Percentiles rank a stretch among this genome's conserved stretches.
Evolutionary conservation across 1,140 invertebrate genomes (phyloP).

Genomic region (Polypedilum pembai): DNA sequence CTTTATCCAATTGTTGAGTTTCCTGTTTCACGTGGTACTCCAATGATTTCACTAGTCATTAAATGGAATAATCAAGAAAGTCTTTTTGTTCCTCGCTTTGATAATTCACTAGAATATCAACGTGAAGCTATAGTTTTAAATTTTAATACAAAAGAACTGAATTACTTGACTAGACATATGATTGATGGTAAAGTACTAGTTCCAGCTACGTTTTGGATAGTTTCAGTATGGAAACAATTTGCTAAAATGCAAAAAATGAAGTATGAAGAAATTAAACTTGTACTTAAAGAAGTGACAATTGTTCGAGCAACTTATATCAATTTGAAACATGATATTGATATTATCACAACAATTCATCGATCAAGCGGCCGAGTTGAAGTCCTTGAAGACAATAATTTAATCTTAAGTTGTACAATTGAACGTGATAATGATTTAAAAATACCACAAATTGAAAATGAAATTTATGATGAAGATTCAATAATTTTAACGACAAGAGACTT

Average conservation of each 20-base stretch:
- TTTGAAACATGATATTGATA: slow-evolving; percentile 57
- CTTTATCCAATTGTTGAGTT: slow-evolving; percentile 60
- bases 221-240: slow-evolving; percentile 81
- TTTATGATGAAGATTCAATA: neutral
- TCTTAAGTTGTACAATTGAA: neutral
- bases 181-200: slow-evolving; percentile 82
- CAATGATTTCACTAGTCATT: slow-evolving; percentile 66
- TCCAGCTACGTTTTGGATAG: slow-evolving; percentile 81
- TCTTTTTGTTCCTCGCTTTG: slow-evolving; percentile 47
- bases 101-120: slow-evolving; percentile 36
- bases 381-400: neutral
- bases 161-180: slow-evolving; percentile 74
- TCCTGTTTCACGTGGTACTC: slow-evolving; percentile 71
- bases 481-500: neutral
- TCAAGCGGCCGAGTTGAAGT: slow-evolving; percentile 75
- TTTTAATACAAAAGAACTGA: slow-evolving; percentile 58
- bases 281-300: slow-evolving; percentile 82
- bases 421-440: neutral
- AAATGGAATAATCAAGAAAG: slow-evolving; percentile 87
- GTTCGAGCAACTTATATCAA: slow-evolving; percentile 72
- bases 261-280: slow-evolving; percentile 66
- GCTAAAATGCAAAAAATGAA: slow-evolving; percentile 65
- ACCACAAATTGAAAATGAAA: slow-evolving; percentile 32
- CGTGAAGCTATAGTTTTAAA: slow-evolving; percentile 55
- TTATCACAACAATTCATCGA: slow-evolving; percentile 75